Evolutionary conservation across 2,113 vertebrate genomes (phyloP), one percentile per base, ranked within the genome.

Genomic region (Rhea americana): DNA sequence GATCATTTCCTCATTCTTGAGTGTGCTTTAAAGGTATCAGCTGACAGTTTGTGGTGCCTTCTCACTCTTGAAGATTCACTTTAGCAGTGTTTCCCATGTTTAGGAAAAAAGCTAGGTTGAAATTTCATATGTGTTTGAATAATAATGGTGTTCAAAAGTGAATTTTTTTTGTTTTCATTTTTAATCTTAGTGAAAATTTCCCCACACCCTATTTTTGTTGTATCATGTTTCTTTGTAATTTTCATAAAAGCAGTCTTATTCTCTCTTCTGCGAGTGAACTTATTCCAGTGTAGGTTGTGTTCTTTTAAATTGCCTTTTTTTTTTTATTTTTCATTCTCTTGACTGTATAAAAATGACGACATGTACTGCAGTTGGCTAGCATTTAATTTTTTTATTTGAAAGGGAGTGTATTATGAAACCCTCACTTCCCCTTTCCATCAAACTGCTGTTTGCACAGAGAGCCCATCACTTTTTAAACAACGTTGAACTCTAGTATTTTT

Each of bases 401-500:
- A 95, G 93, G 72, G 92, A 96, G 74, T 87, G 55, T 93, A 79
- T 93, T 93, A 83, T 85, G 93, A 82, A 85, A 85, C 41, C 63
- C 35, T 75, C 1, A 6, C 24, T 89, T 95, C 75, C 80, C 79
- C 48, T 94, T 82, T 93, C 87, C 67, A 61, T 75, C 77, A 79
- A 80, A 58, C 74, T 76, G 61, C 66, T 93, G 89, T 82, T 85
- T 86, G 79, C 93, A 95, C 89, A 93, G 90, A 87, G 76, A 83
- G 32, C 78, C 91, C 85, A 75, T 96, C 82, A 66, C 86, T 93
- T 92, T 97, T 97, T 97, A 84, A 96, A 95, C 90, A 91, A 91
- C 90, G 14, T 95, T 97, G 94, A 95, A 55, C 86, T 96, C 91
- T 83, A 97, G 94, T 96, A 96, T 98, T 98, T 98, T 98, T 98